A percentile compares a stretch with the other conserved stretches of the same genome.
Conservation (phyloP, 2,888 invertebrate species). For the Melanargia galathea region DNA sequence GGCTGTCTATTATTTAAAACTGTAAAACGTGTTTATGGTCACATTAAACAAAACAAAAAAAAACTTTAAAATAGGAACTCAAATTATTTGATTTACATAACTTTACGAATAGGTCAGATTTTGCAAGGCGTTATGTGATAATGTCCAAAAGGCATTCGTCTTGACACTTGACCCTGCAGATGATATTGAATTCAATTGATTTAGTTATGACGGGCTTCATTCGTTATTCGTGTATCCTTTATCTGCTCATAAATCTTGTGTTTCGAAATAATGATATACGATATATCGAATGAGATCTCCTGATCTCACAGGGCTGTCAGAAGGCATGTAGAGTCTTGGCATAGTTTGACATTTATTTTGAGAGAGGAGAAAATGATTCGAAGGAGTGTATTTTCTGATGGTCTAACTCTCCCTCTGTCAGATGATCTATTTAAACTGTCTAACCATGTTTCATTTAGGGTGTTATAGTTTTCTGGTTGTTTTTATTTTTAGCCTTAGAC, state of each 20-base stretch:
- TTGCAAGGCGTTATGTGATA: conserved; percentile 13
- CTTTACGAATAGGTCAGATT: conserved; percentile 10
- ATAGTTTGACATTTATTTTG: not conserved
- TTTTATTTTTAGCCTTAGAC: not conserved
- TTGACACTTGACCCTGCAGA: conserved; percentile 24
- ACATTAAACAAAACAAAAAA: not conserved
- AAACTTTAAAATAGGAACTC: conserved; percentile 7
- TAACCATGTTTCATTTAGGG: too few species aligned
- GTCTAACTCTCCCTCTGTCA: not conserved
- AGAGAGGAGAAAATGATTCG: not conserved
- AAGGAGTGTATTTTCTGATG: not conserved
- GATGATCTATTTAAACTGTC: not conserved
- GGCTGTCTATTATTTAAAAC: not conserved
- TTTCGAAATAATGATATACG: conserved; percentile 24
- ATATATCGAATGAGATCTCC: conserved; percentile 18
- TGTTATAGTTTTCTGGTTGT: not conserved
- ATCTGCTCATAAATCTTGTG: conserved; percentile 28
- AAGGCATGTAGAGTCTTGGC: not conserved
- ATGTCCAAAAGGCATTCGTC: conserved; percentile 18
- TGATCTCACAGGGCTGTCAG: conserved; percentile 5
- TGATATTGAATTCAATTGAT: conserved; percentile 29
- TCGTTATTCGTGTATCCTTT: conserved; percentile 33
- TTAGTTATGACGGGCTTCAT: conserved; percentile 37
- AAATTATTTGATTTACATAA: conserved; percentile 17
- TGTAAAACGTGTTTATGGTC: conserved; percentile 15